phyloP scores from a whole-genome alignment of 2,888 invertebrate species.

The Athalia cordata region DNA sequence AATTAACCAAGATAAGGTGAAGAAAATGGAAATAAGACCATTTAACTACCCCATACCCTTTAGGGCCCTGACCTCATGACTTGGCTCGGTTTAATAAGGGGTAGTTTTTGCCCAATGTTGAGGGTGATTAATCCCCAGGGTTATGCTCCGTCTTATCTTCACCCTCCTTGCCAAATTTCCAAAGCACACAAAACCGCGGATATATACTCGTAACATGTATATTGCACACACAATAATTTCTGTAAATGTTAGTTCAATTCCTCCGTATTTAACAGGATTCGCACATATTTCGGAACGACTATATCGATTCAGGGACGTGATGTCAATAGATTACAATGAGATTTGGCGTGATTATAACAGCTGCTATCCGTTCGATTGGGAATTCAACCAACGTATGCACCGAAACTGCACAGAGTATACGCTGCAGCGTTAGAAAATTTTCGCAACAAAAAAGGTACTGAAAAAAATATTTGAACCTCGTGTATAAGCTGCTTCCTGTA shows the following conservation, averaged over 20 bases:
- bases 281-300: no score
- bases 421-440: no score
- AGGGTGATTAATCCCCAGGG: background rate
- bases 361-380: no score
- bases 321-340: no score
- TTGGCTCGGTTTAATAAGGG: conserved; percentile 17
- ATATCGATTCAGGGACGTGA: no score
- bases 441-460: no score
- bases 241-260: background rate
- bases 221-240: background rate
- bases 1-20: conserved; percentile 41
- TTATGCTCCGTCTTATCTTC: background rate
- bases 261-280: no score
- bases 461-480: no score
- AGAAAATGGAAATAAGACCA: conserved; percentile 38
- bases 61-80: background rate
- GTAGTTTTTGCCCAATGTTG: conserved; percentile 27
- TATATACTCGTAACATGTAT: background rate
- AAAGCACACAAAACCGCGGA: background rate
- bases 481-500: no score
- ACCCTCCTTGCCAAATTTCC: background rate
- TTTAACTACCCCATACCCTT: conserved; percentile 8
- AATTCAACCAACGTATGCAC: no score
- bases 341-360: no score
- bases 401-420: no score